Percentiles rank a stretch among this genome's conserved stretches.
phyloP scores from a whole-genome alignment of 2,797 vertebrate genomes.

The Threskiornis aethiopicus region DNA sequence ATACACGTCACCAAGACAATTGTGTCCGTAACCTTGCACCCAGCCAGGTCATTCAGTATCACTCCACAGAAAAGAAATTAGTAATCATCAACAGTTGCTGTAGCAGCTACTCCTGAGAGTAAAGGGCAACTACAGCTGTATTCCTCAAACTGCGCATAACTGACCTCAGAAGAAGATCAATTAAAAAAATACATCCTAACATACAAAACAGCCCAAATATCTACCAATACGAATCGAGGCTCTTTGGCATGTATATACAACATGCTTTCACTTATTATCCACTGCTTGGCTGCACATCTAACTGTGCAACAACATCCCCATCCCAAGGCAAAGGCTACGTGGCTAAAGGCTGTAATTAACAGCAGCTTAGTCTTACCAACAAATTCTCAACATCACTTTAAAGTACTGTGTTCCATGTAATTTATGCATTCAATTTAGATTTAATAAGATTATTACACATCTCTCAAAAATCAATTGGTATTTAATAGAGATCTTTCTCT shows the following conservation, averaged over 20 bases:
- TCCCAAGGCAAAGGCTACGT: too few species aligned
- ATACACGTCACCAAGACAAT: background rate
- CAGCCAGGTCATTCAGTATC: slow-evolving; percentile 59
- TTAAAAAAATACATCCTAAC: slow-evolving; percentile 18
- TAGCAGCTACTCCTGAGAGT: slow-evolving; percentile 73
- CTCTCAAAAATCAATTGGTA: background rate
- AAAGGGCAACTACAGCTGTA: slow-evolving; percentile 42
- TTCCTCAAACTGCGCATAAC: slow-evolving; percentile 60
- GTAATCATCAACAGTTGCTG: slow-evolving; percentile 77
- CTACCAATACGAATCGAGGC: background rate
- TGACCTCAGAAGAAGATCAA: slow-evolving; percentile 35
- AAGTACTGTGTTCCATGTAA: background rate
- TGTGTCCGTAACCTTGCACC: slow-evolving; percentile 70
- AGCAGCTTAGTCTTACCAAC: background rate
- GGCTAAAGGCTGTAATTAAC: background rate
- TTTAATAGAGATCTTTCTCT: background rate
- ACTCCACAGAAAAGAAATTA: slow-evolving; percentile 80
- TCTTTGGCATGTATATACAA: background rate
- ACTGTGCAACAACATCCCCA: background rate
- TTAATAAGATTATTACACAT: background rate
- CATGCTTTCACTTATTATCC: too few species aligned
- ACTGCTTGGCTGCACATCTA: background rate
- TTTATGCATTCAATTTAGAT: background rate
- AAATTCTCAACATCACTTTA: background rate
- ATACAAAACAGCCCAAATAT: background rate